These are phyloP conservation scores for Antrozous pallidus DNA, from an alignment of 2,797 vertebrate genomes.

Conservation along the genomic window DNA sequence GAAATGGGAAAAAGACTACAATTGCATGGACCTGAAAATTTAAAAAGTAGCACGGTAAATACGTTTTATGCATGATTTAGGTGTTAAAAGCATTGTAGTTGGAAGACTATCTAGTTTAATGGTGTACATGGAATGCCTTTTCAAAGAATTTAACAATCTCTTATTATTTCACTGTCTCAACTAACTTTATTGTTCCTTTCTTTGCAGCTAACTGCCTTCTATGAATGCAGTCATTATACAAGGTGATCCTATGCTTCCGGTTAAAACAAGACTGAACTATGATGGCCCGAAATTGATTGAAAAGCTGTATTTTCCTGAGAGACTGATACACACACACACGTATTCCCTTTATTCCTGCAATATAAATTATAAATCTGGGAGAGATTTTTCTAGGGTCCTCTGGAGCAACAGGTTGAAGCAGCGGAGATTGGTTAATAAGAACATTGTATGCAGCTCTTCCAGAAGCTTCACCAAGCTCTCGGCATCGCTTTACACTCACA, in stretches of 20 bases:
- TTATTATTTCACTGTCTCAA: conserved; percentile 14
- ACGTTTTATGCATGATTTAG: conserved; percentile 52
- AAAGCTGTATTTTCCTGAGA: conserved; percentile 86
- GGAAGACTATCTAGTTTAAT: not conserved
- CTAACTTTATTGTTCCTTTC: conserved; percentile 76
- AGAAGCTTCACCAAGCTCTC: conserved; percentile 67
- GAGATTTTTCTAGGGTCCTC: conserved; percentile 72
- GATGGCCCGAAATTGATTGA: conserved; percentile 86
- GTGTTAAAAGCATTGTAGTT: not conserved
- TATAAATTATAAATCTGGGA: conserved; percentile 82
- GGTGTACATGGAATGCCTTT: not conserved
- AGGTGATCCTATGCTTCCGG: conserved; percentile 86
- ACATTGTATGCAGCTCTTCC: conserved; percentile 56
- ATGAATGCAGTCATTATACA: conserved; percentile 84
- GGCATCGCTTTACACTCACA: conserved; percentile 57
- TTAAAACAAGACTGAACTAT: conserved; percentile 87
- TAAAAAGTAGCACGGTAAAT: not conserved
- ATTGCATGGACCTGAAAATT: conserved; percentile 59
- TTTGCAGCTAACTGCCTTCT: conserved; percentile 93
- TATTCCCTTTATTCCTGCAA: conserved; percentile 79
- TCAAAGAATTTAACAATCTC: not conserved
- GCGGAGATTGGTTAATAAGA: conserved; percentile 69
- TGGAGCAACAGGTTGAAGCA: conserved; percentile 70
- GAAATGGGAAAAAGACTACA: not conserved
- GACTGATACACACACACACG: conserved; percentile 74